Evolutionary conservation across 2,888 invertebrate species (phyloP), one percentile per base, ranked within the genome.

Genomic region (Dione juno): DNA sequence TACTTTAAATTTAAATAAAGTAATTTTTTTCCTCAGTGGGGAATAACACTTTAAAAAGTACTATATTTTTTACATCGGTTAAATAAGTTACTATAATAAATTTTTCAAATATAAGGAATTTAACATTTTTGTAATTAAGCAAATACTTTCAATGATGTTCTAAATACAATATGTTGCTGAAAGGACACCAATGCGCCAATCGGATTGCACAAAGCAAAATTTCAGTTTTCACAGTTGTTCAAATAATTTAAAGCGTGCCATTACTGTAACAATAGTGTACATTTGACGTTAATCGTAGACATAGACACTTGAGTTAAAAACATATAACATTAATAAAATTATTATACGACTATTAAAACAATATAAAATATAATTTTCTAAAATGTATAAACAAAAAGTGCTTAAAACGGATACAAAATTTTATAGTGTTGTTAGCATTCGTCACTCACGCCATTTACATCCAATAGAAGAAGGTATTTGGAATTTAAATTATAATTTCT

Each of bases 221-320:
- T 90, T 88, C 82, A 87, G 82, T 65, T 59, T 63, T 57, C 76
- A 77, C 92, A 92, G 76, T 83, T 92, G 91, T 85, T 76, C 78
- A 92, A 90, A 91, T 78, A 90, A 74, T 74, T 75, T 77, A 81
- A 86, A 88, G 88, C 83, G 89, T 89, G 89, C 86, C 83, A 77
- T 82, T 80, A 81, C 78, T 82, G 77, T 74, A n/a, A 79, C 75
- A 81, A 84, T 77, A 76, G 73, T 76, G 68, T 75, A 71, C 72
- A 79, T 74, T 78, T 79, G 75, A 76, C 72, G 75, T 76, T 70
- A 75, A 77, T 73, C 70, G 59, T 69, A 64, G 63, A 73, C 69
- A 43, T 68, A 61, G 63, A 70, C 52, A 63, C 67, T 67, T 45
- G 35, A 14, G 40, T 41, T 58, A 43, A 14, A 64, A 45, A 59